Conservation (phyloP, 1,140 invertebrate genomes). For the Manduca sexta region DNA sequence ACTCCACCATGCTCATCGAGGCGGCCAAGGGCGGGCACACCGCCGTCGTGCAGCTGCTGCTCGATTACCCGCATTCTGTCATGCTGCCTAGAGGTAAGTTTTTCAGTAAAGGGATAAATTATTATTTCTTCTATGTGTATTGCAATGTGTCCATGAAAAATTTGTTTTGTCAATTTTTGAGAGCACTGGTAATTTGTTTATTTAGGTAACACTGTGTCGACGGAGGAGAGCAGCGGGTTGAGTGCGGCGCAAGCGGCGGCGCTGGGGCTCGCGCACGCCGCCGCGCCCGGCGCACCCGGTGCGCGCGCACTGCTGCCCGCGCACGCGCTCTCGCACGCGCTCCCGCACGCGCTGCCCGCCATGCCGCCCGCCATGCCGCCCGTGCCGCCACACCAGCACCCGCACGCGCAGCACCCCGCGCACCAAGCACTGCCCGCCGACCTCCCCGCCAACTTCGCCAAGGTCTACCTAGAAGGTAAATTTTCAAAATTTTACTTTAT, state of each 20-base stretch:
- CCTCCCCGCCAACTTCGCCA: slow-evolving; percentile 43
- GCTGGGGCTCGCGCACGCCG: slow-evolving; percentile 51
- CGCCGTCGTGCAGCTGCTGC: slow-evolving; percentile 92
- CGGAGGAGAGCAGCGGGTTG: slow-evolving; percentile 51
- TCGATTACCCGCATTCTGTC: slow-evolving; percentile 94
- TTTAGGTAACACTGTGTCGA: slow-evolving; percentile 40
- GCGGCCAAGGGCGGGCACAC: slow-evolving; percentile 98
- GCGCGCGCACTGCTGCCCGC: slow-evolving; percentile 36
- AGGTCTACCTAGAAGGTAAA: slow-evolving; percentile 48
- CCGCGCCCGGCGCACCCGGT: slow-evolving; percentile 51
- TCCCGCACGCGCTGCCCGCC: slow-evolving; percentile 4
- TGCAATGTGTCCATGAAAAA: no score
- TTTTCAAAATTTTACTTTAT: no score
- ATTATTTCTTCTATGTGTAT: no score
- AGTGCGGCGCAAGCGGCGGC: slow-evolving; percentile 58
- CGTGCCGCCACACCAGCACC: slow-evolving; percentile 29
- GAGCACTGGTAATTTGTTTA: background rate
- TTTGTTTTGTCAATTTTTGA: no score
- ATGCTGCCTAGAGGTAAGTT: slow-evolving; percentile 74
- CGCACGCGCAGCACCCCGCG: slow-evolving; percentile 19
- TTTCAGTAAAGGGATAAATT: no score
- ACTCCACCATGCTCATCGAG: slow-evolving; percentile 98
- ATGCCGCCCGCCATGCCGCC: slow-evolving; percentile 35
- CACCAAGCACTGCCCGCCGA: slow-evolving; percentile 40
- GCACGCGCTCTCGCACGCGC: slow-evolving; percentile 25